A percentile compares a stretch with the other conserved stretches of the same genome.
These are phyloP conservation scores for Pardalotus punctatus DNA, from an alignment of 2,113 vertebrate genomes.

Conservation along the genomic window DNA sequence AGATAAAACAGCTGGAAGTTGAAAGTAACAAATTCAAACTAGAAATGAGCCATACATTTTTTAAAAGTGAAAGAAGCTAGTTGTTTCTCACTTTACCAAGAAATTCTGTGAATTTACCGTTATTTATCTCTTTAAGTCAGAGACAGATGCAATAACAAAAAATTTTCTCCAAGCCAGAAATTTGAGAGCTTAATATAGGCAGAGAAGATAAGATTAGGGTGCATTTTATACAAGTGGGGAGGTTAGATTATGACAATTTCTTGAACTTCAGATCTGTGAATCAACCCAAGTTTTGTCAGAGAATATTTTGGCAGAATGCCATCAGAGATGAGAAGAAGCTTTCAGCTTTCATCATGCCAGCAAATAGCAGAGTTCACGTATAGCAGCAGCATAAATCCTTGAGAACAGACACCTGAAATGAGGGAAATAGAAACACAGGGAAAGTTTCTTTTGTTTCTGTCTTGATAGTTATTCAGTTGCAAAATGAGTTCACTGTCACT, in stretches of 20 bases:
- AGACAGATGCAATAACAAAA: not conserved
- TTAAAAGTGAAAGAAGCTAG: not conserved
- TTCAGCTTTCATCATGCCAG: slow-evolving; percentile 22
- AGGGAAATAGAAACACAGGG: not conserved
- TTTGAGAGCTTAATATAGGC: not conserved
- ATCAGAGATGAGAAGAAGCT: slow-evolving; percentile 15
- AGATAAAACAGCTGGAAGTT: not conserved
- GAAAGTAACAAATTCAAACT: not conserved
- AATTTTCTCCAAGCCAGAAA: not conserved
- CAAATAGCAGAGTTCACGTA: not conserved
- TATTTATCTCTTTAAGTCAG: not conserved
- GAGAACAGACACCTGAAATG: slow-evolving; percentile 15
- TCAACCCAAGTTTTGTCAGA: slow-evolving; percentile 14
- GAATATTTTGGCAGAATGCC: slow-evolving; percentile 23
- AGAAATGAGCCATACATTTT: not conserved
- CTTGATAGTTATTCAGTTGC: not conserved
- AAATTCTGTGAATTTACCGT: not conserved
- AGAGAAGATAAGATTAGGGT: not conserved
- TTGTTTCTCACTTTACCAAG: not conserved
- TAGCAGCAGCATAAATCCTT: not conserved
- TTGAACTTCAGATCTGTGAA: slow-evolving; percentile 25
- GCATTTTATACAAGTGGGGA: not conserved
- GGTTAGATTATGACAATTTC: slow-evolving; percentile 5
- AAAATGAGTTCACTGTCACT: not conserved
- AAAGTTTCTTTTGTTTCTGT: not conserved